Percentiles rank a stretch among this genome's conserved stretches.
These are phyloP conservation scores for Nasonia giraulti DNA, from an alignment of 1,140 invertebrate species.

Conservation along the genomic window DNA sequence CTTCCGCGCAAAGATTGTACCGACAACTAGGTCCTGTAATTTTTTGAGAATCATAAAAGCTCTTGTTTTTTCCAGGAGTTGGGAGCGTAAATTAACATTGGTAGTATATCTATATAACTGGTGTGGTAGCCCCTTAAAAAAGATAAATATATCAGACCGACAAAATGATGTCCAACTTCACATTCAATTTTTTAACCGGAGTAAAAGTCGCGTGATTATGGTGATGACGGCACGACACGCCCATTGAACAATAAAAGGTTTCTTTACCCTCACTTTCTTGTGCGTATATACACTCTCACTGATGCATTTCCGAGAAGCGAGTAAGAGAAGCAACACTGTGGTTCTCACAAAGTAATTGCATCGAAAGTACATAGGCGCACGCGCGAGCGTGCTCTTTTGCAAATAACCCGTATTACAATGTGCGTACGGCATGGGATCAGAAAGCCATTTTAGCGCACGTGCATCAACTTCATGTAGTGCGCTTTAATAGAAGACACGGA, in stretches of 20 bases:
- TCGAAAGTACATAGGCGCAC: conserved; percentile 20
- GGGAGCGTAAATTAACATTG: too few species aligned
- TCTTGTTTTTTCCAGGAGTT: too few species aligned
- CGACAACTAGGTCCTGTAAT: too few species aligned
- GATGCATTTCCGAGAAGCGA: neutral
- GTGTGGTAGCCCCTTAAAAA: too few species aligned
- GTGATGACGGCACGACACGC: neutral
- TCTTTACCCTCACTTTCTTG: neutral
- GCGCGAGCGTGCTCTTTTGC: neutral
- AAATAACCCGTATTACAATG: conserved; percentile 34
- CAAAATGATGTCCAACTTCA: too few species aligned
- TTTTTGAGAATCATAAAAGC: too few species aligned
- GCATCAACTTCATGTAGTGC: neutral
- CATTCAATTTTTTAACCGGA: neutral
- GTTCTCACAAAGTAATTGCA: conserved; percentile 29
- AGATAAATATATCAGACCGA: too few species aligned
- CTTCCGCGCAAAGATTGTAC: too few species aligned
- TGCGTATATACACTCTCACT: neutral
- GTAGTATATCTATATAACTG: too few species aligned
- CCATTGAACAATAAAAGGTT: neutral
- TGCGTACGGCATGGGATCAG: conserved; percentile 4
- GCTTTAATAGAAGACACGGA: neutral
- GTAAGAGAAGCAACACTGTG: neutral
- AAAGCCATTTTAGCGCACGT: conserved; percentile 15
- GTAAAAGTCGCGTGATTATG: neutral